Base-by-base conservation (phyloP, 2,888 invertebrate genomes). In the Pseudanteris insignis region DNA sequence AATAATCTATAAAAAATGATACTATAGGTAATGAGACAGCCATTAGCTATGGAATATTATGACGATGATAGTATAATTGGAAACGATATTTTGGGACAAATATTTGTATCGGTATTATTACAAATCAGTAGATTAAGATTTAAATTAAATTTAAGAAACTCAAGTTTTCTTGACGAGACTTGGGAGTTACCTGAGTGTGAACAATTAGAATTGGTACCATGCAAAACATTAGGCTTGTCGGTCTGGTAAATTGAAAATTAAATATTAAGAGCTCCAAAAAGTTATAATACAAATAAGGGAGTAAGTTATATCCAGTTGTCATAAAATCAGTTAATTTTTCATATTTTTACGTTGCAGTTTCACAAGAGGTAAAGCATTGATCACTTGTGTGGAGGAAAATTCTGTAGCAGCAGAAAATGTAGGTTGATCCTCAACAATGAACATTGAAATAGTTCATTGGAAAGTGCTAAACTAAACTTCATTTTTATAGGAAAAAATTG, bases 331-430 rank as follows among this genome's bases (percentile, higher is more conserved):
- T n/a, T n/a, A n/a, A n/a, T n/a, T n/a, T n/a, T n/a, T n/a, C n/a
- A n/a, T n/a, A n/a, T n/a, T n/a, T n/a, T n/a, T n/a, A n/a, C 8
- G 6, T 40, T 40, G 34, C 70, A 86, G 87, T 68, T 86, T 86
- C 72, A 81, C 84, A 2, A 81, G 81, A 63, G 84, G 85, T 21
- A 84, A 84, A 70, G 84, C 86, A 10, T 77, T 88, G 15, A 84
- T 87, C 51, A 81, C 85, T 6, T 80, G 82, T 37, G 81, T 88
- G 21, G 81, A 85, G 64, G 81, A 83, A 29, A 83, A 84, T 69
- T 85, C 87, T 63, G 85, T 87, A 8, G 85, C 85, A 44, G 85
- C 84, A 32, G 88, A 88, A 81, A 84, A 84, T 78, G 88, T 88
- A 82, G 83, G n/a, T n/a, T n/a, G 83, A 14, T 29, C 18, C 18